Base-by-base conservation (phyloP, 2,888 invertebrate genomes). In the Schizotus pectinicornis region DNA sequence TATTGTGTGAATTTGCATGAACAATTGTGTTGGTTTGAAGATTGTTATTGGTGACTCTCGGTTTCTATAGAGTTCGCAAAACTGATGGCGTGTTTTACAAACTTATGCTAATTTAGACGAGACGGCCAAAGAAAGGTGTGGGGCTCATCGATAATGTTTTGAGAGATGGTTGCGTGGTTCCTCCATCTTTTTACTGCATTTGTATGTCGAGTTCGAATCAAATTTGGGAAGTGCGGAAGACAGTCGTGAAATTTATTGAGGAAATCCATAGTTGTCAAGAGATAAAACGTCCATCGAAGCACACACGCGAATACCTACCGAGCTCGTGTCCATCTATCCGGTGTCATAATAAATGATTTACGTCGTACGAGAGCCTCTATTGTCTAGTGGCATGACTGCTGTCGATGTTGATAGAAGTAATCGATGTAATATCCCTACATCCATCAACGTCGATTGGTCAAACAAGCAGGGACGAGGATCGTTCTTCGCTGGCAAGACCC, bases 391-490 rank as follows among this genome's bases (percentile, higher is more conserved):
- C 50, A 49, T 38, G 59, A 50, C 58, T 52, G 65, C 61, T 62
- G 58, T 57, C 63, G 50, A 57, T 57, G 59, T 58, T 61, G 67
- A 64, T 65, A 51, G 58, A 49, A 59, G 56, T 63, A 70, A 69
- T 71, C 69, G 70, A 69, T 70, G 68, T 56, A 42, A 49, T 48
- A 55, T 49, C 48, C 43, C 35, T 52, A 42, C 59, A 62, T 62
- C 55, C 52, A 62, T 62, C 62, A 62, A 51, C 48, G 62, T 62
- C 52, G 41, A 37, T 41, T 56, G 61, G 46, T 55, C 61, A 61
- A 61, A 58, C 54, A 61, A 45, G 22, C 43, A 13, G 33, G 51
- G 11, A 7, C 43, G 37, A 43, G 22, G 22, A 22, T 22, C 22
- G 22, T 22, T 22, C 22, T 22, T n/a, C n/a, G n/a, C 22, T 22